Evolutionary conservation across 2,888 invertebrate species (phyloP), one percentile per base, ranked within the genome.

Genomic region (Agrochola litura): DNA sequence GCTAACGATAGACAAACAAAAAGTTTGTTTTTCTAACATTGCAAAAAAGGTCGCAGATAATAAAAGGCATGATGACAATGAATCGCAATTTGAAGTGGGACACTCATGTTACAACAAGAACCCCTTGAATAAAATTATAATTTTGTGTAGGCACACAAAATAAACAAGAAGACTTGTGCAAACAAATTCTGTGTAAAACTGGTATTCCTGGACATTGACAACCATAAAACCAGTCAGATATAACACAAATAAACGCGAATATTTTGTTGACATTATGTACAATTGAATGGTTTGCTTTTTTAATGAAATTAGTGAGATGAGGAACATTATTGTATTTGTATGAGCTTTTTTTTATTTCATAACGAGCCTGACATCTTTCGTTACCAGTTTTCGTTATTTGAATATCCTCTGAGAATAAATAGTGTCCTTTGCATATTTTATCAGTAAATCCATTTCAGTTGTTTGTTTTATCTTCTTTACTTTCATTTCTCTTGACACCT

Each of bases 1-100:
- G 85, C 89, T 88, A 92, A 91, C 89, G 86, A 91, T 86, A 89
- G 87, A 88, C 90, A 92, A 91, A 92, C 90, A 93, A 92, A 92
- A 92, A 92, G 91, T 92, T 92, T 93, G 92, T 92, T 93, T 93
- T 92, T 91, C 84, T 89, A 89, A 90, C 89, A 88, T 88, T 61
- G 90, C 90, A 93, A 92, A 94, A 93, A 94, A 91, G 79, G 82
- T 89, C 73, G 83, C 87, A 86, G 83, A 88, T 89, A 89, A 90
- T 89, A 90, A 89, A 91, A 89, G 86, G 85, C 83, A 87, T 86
- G 88, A 87, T 90, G 91, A 94, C 92, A 93, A 93, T 92, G 85
- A 89, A 81, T 86, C 86, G 91, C 90, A 90, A 92, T 93, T 91
- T 91, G 91, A 92, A 94, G 91, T 92, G 89, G 92, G 89, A 85